phyloP scores from a whole-genome alignment of 2,113 vertebrate genomes.

The Rhipidura dahli region DNA sequence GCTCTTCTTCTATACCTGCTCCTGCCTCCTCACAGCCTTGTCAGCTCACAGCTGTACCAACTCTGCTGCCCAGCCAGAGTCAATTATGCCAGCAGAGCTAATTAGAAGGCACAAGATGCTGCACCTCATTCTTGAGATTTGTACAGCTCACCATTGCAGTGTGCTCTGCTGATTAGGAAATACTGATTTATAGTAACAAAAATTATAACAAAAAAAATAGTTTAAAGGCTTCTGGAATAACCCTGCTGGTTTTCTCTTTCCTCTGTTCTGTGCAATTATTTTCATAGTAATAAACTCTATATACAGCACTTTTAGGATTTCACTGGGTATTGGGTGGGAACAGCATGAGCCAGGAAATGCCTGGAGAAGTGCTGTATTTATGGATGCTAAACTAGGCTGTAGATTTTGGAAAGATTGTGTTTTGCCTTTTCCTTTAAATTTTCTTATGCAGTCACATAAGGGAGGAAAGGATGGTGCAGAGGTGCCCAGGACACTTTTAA shows the following conservation, averaged over 20 bases:
- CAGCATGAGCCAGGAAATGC: background rate
- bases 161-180: background rate
- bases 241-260: background rate
- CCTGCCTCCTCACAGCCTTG: background rate
- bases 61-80: background rate
- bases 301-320: background rate
- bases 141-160: fast-evolving
- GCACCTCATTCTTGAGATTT: background rate
- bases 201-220: background rate
- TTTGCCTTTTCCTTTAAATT: background rate
- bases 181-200: background rate
- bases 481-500: background rate
- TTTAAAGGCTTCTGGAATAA: background rate
- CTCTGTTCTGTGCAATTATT: background rate
- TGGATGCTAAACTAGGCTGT: background rate
- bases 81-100: background rate
- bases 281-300: background rate
- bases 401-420: background rate
- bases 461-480: background rate
- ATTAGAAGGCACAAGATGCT: background rate
- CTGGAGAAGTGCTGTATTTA: background rate
- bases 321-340: background rate
- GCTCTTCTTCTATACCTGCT: background rate
- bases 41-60: background rate
- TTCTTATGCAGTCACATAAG: background rate